Conservation (phyloP, 2,113 vertebrate genomes). For the Rhinogobius similis region DNA sequence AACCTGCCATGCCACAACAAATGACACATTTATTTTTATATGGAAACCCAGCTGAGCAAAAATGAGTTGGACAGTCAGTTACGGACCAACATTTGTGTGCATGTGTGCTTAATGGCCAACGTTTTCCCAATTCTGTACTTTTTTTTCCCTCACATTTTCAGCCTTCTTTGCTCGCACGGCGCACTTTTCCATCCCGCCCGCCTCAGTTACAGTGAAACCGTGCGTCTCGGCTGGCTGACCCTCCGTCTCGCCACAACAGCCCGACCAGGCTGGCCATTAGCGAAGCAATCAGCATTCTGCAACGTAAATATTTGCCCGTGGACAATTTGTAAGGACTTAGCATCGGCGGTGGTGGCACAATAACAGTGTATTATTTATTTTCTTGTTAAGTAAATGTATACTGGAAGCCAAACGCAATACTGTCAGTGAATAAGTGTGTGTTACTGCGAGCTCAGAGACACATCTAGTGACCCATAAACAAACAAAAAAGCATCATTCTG, state of each 20-base stretch:
- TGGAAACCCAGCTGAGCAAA: conserved; percentile 39
- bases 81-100: conserved; percentile 34
- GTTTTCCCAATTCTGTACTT: conserved; percentile 13
- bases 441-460: not conserved
- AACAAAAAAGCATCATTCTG: not conserved
- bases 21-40: conserved; percentile 41
- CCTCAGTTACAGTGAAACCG: conserved; percentile 47
- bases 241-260: conserved; percentile 7
- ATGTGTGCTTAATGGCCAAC: conserved; percentile 35
- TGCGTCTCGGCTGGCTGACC: conserved; percentile 21
- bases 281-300: conserved; percentile 41
- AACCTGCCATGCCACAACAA: conserved; percentile 14
- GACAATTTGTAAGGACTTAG: conserved; percentile 31
- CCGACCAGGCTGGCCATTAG: conserved; percentile 37
- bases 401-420: not conserved
- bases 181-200: conserved; percentile 34
- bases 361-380: conserved; percentile 8
- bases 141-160: conserved; percentile 36
- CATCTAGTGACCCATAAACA: not conserved
- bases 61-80: conserved; percentile 46
- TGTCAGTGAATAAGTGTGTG: not conserved
- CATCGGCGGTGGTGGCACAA: conserved; percentile 4
- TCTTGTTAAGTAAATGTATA: conserved; percentile 9
- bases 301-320: conserved; percentile 58
- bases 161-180: conserved; percentile 38